These are phyloP conservation scores for Amphiprion percula DNA, from an alignment of 2,113 vertebrate genomes.

Conservation along the genomic window DNA sequence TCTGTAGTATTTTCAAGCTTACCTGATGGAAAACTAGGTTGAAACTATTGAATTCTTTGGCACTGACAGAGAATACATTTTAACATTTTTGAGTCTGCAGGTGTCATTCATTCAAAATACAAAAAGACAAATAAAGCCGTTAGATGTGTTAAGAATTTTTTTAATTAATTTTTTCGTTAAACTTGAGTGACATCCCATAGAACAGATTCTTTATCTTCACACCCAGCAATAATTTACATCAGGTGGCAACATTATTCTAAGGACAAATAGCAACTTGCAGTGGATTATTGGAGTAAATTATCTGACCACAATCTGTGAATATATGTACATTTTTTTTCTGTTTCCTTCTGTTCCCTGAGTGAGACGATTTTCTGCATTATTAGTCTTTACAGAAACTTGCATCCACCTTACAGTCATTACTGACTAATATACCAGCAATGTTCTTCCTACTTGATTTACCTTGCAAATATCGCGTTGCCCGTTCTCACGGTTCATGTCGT, in stretches of 20 bases:
- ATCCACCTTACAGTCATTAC: background rate
- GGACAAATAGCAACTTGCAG: background rate
- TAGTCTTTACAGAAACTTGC: fast-evolving
- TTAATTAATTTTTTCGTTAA: background rate
- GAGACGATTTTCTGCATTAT: background rate
- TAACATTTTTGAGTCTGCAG: background rate
- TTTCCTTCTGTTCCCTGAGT: background rate
- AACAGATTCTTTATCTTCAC: slow-evolving; percentile 13
- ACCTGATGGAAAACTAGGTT: background rate
- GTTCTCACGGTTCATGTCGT: background rate
- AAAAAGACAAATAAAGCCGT: background rate
- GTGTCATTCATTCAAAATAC: fast-evolving
- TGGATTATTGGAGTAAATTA: background rate
- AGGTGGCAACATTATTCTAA: slow-evolving; percentile 23
- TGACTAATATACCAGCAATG: background rate
- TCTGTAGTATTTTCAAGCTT: background rate
- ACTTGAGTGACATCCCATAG: slow-evolving; percentile 1
- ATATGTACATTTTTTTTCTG: background rate
- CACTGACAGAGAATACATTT: slow-evolving; percentile 1
- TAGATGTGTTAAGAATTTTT: background rate
- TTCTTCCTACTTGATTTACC: slow-evolving; percentile 38
- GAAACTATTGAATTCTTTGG: fast-evolving
- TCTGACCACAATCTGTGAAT: background rate
- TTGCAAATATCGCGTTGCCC: slow-evolving; percentile 43
- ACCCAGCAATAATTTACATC: background rate